Evolutionary conservation across 2,888 invertebrate species (phyloP).

Genomic region (Acrobasis repandana): DNA sequence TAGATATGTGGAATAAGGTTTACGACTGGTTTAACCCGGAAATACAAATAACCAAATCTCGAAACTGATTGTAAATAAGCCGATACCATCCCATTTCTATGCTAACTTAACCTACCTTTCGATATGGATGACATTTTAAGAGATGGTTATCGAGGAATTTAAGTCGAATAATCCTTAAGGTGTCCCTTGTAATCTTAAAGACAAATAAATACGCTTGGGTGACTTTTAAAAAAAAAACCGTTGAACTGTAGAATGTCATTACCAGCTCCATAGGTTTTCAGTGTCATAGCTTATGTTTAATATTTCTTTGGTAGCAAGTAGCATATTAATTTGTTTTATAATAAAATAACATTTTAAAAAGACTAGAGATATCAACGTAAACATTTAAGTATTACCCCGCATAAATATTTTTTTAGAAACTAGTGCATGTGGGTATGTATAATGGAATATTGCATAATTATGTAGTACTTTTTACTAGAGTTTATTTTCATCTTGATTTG

Average conservation of each 20-base stretch:
- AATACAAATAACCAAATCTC: slow-evolving; percentile 35
- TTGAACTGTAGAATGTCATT: background rate
- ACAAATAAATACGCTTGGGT: slow-evolving; percentile 35
- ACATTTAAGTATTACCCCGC: too few species aligned
- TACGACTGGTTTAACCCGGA: slow-evolving; percentile 26
- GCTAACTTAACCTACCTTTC: slow-evolving; percentile 36
- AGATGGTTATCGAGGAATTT: slow-evolving; percentile 40
- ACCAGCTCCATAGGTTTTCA: background rate
- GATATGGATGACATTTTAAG: slow-evolving; percentile 32
- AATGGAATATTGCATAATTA: too few species aligned
- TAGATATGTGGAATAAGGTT: slow-evolving; percentile 1
- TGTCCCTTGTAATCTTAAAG: slow-evolving; percentile 34
- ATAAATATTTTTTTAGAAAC: too few species aligned
- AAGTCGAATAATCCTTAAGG: slow-evolving; percentile 35
- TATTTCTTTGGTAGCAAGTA: background rate
- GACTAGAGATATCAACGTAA: too few species aligned
- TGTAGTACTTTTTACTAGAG: too few species aligned
- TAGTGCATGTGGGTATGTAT: too few species aligned
- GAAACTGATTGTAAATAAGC: slow-evolving; percentile 34
- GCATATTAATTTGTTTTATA: too few species aligned
- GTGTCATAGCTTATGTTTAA: background rate
- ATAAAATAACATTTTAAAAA: too few species aligned
- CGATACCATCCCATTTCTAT: slow-evolving; percentile 37
- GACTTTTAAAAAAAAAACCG: background rate
- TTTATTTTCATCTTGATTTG: background rate